Evolutionary conservation across 2,113 vertebrate species (phyloP), one percentile per base, ranked within the genome.

Genomic region (Nestor notabilis): DNA sequence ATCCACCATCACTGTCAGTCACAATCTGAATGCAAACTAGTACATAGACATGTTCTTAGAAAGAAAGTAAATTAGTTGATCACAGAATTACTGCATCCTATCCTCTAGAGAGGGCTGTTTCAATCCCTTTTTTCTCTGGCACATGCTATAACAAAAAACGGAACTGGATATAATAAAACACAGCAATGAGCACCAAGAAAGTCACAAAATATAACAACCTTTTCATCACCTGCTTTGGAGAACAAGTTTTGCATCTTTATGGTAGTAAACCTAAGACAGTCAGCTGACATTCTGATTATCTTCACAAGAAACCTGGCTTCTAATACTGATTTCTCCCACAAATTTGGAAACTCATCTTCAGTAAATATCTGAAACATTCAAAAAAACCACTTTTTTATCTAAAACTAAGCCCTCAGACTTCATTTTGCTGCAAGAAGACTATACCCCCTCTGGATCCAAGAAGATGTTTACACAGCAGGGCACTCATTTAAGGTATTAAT

Each of bases 71-170:
- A 79, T 84, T 52, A 1, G 56, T 11, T 75, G 31, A 41, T 69
- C 29, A 41, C 23, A 53, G 44, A 72, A 79, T 65, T 84, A 53
- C 44, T 78, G 37, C n/a, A 64, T 24, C 28, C 15, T 33, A 16
- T 46, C 3, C n/a, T 18, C 9, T 33, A 27, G 27, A 68, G 46
- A 74, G 13, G 11, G 41, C 15, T 0, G 0, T 68, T 47, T 4
- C 18, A 75, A 35, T 37, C 10, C 3, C 9, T 28, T 18, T 64
- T 35, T 83, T 39, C 5, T 70, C 47, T 50, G 25, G 12, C 14
- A 89, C 18, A 41, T 10, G 1, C 11, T 44, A 13, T 0, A 1
- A 89, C 33, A 72, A 52, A 64, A 74, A 60, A 64, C 31, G 5
- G 19, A 71, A 53, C 5, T 61, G 50, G 7, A 31, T 78, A 44